These are phyloP conservation scores for Dicentrarchus labrax DNA, from an alignment of 2,113 vertebrate genomes.

Conservation along the genomic window DNA sequence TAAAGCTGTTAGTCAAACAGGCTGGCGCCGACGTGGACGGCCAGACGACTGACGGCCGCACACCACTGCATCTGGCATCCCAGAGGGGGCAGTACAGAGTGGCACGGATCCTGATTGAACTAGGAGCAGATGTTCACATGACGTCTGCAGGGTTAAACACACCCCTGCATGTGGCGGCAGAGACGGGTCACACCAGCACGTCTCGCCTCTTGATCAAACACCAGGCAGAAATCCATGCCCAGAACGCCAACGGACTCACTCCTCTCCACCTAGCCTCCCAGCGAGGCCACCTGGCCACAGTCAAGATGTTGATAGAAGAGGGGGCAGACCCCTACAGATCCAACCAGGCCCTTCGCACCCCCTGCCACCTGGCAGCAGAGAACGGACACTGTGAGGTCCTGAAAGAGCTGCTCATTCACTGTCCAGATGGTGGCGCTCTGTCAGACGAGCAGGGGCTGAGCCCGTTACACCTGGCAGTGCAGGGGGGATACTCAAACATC, in stretches of 20 bases:
- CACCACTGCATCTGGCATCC: slow-evolving; percentile 93
- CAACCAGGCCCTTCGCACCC: slow-evolving; percentile 81
- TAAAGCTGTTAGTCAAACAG: slow-evolving; percentile 94
- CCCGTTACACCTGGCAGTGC: slow-evolving; percentile 87
- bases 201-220: slow-evolving; percentile 93
- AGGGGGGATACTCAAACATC: slow-evolving; percentile 82
- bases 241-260: slow-evolving; percentile 85
- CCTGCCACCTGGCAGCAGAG: slow-evolving; percentile 90
- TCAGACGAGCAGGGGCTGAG: slow-evolving; percentile 86
- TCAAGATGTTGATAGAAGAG: slow-evolving; percentile 91
- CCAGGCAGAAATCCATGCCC: slow-evolving; percentile 81
- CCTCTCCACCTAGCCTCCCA: slow-evolving; percentile 92
- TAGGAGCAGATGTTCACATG: slow-evolving; percentile 86
- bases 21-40: slow-evolving; percentile 86
- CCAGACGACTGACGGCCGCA: slow-evolving; percentile 91
- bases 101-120: slow-evolving; percentile 93
- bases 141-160: slow-evolving; percentile 81
- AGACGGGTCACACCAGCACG: slow-evolving; percentile 96
- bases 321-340: slow-evolving; percentile 80
- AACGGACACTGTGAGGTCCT: slow-evolving; percentile 88
- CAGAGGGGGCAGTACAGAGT: slow-evolving; percentile 96
- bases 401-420: slow-evolving; percentile 86
- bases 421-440: slow-evolving; percentile 74
- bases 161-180: slow-evolving; percentile 91
- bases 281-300: slow-evolving; percentile 88